Conservation (phyloP, 2,113 vertebrate species). For the Coryphaenoides rupestris region DNA sequence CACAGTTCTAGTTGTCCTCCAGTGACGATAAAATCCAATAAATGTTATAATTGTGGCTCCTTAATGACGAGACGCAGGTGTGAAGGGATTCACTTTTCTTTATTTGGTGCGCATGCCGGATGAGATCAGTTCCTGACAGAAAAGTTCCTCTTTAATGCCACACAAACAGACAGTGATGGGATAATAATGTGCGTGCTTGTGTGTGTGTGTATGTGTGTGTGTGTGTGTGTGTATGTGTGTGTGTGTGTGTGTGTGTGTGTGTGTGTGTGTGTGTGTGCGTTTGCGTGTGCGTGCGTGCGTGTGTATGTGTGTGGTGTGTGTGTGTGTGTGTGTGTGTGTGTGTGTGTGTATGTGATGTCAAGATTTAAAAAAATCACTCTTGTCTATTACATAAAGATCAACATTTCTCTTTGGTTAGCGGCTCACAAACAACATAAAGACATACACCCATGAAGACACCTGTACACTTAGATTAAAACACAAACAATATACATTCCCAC, state of each 20-base stretch:
- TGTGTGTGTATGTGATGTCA: too few relatives aligned
- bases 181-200: constrained; percentile 5
- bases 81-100: constrained; percentile 59
- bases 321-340: too few relatives aligned
- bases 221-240: constrained; percentile 3
- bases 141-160: constrained; percentile 38
- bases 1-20: constrained; percentile 58
- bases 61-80: constrained; percentile 72
- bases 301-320: too few relatives aligned
- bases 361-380: too few relatives aligned
- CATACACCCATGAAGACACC: too few relatives aligned
- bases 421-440: too few relatives aligned
- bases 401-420: too few relatives aligned
- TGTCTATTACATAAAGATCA: too few relatives aligned
- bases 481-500: too few relatives aligned
- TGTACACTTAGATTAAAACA: too few relatives aligned
- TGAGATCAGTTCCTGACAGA: constrained; percentile 42
- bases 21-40: constrained; percentile 68
- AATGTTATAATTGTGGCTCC: constrained; percentile 61
- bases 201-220: constrained; percentile 2
- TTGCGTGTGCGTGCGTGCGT: too few relatives aligned
- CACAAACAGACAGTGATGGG: constrained; percentile 6
- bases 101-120: constrained; percentile 40
- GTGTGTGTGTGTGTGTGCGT: neutral
- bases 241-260: constrained; percentile 1